Conservation (phyloP, 1,140 invertebrate species). For the Ruditapes philippinarum region DNA sequence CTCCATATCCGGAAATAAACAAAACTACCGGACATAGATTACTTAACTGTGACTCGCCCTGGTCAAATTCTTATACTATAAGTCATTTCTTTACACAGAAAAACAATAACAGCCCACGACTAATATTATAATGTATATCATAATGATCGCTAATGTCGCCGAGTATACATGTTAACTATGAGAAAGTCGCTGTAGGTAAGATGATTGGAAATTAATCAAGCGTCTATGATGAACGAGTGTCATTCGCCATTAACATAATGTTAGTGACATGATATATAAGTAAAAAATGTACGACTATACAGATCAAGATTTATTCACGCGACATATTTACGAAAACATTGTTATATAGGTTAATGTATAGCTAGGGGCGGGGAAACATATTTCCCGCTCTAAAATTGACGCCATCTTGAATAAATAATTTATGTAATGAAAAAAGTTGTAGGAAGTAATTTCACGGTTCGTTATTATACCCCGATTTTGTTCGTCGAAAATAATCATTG, state of each 20-base stretch:
- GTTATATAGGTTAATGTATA: conserved; percentile 29
- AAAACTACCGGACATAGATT: no score
- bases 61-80: background rate
- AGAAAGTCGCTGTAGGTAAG: conserved; percentile 31
- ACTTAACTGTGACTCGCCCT: no score
- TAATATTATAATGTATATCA: background rate
- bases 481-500: no score
- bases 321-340: conserved; percentile 26
- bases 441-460: no score
- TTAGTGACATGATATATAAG: conserved; percentile 17
- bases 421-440: background rate
- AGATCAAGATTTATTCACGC: conserved; percentile 13
- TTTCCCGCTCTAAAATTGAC: conserved; percentile 16
- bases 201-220: conserved; percentile 30
- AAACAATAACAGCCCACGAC: background rate
- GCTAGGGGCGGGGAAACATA: background rate
- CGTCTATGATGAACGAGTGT: conserved; percentile 26
- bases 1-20: no score
- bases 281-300: conserved; percentile 11
- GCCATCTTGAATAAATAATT: conserved; percentile 6
- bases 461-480: no score
- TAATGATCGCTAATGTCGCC: background rate
- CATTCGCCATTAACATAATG: conserved; percentile 13
- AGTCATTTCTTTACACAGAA: background rate
- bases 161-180: background rate